These are phyloP conservation scores for Hydriomena furcata DNA, from an alignment of 2,888 invertebrate genomes.

Conservation along the genomic window DNA sequence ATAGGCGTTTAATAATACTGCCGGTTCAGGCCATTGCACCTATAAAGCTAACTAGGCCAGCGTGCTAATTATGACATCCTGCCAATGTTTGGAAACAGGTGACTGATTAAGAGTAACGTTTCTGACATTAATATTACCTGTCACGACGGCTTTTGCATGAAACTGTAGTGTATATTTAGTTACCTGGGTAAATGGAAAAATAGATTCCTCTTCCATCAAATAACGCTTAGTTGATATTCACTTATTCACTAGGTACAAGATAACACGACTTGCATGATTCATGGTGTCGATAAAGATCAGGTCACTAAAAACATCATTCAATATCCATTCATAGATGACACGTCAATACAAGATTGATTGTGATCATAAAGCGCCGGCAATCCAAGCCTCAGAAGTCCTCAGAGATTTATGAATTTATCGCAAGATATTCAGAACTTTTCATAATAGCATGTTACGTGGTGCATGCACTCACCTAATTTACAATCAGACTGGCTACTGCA, in stretches of 20 bases:
- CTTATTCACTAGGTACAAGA: no score
- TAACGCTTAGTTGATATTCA: no score
- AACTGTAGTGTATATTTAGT: no score
- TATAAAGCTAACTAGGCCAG: slow-evolving; percentile 32
- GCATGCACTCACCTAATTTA: slow-evolving; percentile 9
- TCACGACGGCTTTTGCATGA: no score
- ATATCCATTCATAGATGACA: background rate
- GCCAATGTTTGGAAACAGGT: slow-evolving; percentile 31
- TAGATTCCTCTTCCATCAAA: no score
- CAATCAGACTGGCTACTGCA: slow-evolving; percentile 19
- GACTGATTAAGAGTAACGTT: slow-evolving; percentile 14
- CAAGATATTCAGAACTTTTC: no score
- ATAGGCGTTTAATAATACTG: slow-evolving; percentile 30
- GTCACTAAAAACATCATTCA: background rate
- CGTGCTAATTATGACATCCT: slow-evolving; percentile 36
- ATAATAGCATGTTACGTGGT: no score
- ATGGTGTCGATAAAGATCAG: no score
- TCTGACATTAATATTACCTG: background rate
- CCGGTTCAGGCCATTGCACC: slow-evolving; percentile 30
- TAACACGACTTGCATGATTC: no score
- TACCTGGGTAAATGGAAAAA: no score
- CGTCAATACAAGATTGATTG: background rate
- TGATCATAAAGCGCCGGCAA: background rate
- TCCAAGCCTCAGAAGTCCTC: no score
- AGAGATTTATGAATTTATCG: no score